A percentile compares a stretch with the other conserved stretches of the same genome.
Conservation (phyloP, 2,113 vertebrate genomes). For the Carettochelys insculpta region DNA sequence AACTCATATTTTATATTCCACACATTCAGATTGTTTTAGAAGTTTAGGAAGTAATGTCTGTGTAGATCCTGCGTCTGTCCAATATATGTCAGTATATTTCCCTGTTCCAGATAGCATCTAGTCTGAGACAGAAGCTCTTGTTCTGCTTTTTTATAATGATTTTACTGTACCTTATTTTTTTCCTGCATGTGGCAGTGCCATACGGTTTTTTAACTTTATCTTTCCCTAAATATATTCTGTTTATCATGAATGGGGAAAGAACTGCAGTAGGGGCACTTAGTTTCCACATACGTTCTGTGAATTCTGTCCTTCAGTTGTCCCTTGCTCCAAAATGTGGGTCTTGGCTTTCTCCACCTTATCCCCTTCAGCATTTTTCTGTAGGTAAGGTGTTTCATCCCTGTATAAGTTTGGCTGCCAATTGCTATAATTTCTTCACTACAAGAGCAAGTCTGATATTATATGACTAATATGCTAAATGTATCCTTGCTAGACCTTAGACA, state of each 20-base stretch:
- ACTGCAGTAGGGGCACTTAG: background rate
- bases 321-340: background rate
- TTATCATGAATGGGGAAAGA: background rate
- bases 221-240: background rate
- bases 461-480: background rate
- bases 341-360: background rate
- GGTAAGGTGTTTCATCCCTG: background rate
- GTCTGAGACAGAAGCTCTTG: background rate
- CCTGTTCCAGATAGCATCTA: background rate
- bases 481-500: background rate
- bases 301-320: background rate
- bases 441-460: background rate
- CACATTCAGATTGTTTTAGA: background rate
- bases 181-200: background rate
- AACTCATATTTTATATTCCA: constrained; percentile 5
- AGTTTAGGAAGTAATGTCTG: background rate
- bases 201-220: background rate
- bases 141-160: background rate
- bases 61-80: background rate
- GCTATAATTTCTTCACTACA: background rate
- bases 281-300: background rate
- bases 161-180: accelerated
- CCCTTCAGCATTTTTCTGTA: background rate
- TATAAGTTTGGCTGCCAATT: background rate
- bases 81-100: background rate